Conservation (phyloP, 2,888 invertebrate genomes). For the Alviniconcha strummeri region DNA sequence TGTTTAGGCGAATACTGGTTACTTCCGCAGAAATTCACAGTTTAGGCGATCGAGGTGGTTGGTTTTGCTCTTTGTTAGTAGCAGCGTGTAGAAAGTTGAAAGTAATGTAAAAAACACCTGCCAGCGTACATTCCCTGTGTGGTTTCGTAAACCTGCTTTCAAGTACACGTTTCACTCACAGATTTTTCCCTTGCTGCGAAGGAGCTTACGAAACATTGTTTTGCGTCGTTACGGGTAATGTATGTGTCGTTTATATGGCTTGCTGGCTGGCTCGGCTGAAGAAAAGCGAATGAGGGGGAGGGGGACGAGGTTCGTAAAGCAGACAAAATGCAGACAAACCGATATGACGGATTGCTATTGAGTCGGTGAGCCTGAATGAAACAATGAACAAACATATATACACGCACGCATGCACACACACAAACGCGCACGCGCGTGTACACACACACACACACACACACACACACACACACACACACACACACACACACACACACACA, state of each 20-base stretch:
- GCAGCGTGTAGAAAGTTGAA: background rate
- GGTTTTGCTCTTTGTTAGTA: background rate
- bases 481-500: no score
- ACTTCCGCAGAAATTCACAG: no score
- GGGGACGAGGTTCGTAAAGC: background rate
- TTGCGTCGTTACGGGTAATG: conserved; percentile 6
- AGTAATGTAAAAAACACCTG: conserved; percentile 6
- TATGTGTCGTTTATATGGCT: background rate
- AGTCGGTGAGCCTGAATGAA: no score
- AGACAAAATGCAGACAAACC: background rate
- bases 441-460: no score
- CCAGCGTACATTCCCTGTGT: background rate
- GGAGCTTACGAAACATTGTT: background rate
- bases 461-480: no score
- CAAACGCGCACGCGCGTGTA: no score
- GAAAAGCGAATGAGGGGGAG: background rate
- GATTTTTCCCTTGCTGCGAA: background rate
- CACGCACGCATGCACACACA: no score
- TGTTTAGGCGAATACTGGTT: no score
- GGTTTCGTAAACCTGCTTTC: background rate
- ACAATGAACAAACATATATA: no score
- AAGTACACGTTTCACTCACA: background rate
- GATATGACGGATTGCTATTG: background rate
- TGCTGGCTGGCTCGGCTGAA: background rate
- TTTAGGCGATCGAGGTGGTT: no score